Percentiles rank a stretch among this genome's conserved stretches.
phyloP scores from a whole-genome alignment of 37 sponge, comb jelly and placozoan species.

The Axinella damicornis region DNA sequence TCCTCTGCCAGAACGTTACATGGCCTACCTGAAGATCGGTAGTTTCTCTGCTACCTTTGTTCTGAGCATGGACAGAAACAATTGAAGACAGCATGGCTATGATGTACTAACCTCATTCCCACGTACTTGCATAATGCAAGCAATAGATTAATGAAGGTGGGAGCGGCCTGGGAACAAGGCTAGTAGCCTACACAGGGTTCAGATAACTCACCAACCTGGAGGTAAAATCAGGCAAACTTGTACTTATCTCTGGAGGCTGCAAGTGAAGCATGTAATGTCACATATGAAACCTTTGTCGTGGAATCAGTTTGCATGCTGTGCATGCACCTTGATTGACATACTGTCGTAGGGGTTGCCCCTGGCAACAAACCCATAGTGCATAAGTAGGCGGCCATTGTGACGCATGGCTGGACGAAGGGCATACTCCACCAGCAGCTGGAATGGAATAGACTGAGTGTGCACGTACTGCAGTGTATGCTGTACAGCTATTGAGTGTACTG shows the following conservation, averaged over 20 bases:
- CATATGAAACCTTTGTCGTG: neutral
- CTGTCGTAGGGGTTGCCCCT: slow-evolving; percentile 13
- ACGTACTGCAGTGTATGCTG: no score
- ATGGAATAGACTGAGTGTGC: no score
- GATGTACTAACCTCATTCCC: no score
- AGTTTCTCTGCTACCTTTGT: no score
- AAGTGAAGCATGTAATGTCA: neutral
- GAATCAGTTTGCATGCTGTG: neutral
- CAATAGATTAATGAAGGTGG: no score
- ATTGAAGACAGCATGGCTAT: no score
- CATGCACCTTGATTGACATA: slow-evolving; percentile 5
- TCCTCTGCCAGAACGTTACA: no score
- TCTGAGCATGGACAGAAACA: no score
- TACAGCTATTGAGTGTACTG: no score
- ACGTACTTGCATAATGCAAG: no score
- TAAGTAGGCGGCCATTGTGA: slow-evolving; percentile 45
- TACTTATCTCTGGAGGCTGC: slow-evolving; percentile 1
- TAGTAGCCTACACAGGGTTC: neutral
- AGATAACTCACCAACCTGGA: neutral
- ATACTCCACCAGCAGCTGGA: slow-evolving; percentile 37
- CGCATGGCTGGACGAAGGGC: neutral
- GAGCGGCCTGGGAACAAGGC: no score
- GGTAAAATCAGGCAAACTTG: neutral
- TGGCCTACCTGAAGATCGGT: no score
- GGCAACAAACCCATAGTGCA: slow-evolving; percentile 48